Conservation (phyloP, 2,113 vertebrate genomes). For the Hippocampus zosterae region DNA sequence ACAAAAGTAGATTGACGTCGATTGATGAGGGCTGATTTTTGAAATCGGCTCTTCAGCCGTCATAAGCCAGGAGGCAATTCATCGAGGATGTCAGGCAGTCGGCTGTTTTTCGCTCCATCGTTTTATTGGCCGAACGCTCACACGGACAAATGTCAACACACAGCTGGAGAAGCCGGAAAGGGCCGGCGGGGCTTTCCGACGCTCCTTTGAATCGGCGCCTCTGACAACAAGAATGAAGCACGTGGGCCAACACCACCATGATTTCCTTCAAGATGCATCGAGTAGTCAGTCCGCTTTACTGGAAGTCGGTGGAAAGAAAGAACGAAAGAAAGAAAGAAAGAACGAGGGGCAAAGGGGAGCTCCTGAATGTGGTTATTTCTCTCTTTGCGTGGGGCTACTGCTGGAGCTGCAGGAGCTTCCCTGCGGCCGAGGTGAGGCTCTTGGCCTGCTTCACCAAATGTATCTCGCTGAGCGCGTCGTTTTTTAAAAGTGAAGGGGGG, state of each 20-base stretch:
- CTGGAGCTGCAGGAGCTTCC: constrained; percentile 88
- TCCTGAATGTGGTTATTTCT: constrained; percentile 60
- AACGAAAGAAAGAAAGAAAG: neutral
- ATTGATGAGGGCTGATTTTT: no score
- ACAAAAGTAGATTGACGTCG: no score
- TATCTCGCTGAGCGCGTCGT: constrained; percentile 80
- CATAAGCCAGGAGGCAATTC: neutral
- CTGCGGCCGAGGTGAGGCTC: constrained; percentile 87
- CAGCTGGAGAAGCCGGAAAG: constrained; percentile 67
- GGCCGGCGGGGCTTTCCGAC: constrained; percentile 63
- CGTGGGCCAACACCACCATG: constrained; percentile 33
- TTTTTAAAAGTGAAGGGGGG: constrained; percentile 5
- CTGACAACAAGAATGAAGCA: neutral
- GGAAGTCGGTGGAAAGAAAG: constrained; percentile 44
- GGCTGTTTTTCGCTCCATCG: constrained; percentile 63
- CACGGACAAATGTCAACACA: constrained; percentile 87
- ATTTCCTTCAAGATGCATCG: constrained; percentile 34
- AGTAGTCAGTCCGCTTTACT: constrained; percentile 56
- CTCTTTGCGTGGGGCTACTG: constrained; percentile 61
- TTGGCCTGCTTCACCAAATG: constrained; percentile 98
- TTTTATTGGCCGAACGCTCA: constrained; percentile 89
- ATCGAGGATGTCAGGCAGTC: neutral
- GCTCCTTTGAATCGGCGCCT: constrained; percentile 4
- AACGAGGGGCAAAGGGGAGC: constrained; percentile 37
- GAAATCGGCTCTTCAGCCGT: no score